A percentile compares a stretch with the other conserved stretches of the same genome.
phyloP scores from a whole-genome alignment of 2,113 vertebrate genomes.

The Notarius quadriscutis region DNA sequence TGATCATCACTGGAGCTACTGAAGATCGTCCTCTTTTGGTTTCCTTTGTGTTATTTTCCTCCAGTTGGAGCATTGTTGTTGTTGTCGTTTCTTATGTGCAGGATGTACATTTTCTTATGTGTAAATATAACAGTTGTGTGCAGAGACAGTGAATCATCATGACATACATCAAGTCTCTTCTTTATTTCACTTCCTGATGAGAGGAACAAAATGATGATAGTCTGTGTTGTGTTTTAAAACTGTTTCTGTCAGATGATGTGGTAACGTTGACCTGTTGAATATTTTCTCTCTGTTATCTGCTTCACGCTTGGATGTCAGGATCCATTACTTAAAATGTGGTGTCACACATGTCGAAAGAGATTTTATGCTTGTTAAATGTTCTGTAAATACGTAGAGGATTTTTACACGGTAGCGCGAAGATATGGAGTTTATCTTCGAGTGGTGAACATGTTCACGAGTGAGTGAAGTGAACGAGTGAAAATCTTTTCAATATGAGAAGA shows the following conservation, averaged over 20 bases:
- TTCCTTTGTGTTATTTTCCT: too few species aligned
- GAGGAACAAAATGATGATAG: neutral
- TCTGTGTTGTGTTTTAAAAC: neutral
- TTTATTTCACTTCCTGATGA: neutral
- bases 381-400: conserved; percentile 24
- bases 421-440: too few species aligned
- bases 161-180: neutral
- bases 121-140: conserved; percentile 43
- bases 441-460: too few species aligned
- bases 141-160: conserved; percentile 5
- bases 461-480: too few species aligned
- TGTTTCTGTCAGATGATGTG: neutral
- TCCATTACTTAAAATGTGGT: neutral
- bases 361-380: neutral
- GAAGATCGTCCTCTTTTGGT: neutral
- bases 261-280: neutral
- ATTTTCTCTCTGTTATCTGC: neutral
- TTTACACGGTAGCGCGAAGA: too few species aligned
- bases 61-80: too few species aligned
- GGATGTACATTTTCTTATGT: conserved; percentile 47
- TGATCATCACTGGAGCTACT: conserved; percentile 51
- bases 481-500: too few species aligned
- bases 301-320: neutral
- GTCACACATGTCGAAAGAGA: neutral
- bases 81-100: neutral